These are phyloP conservation scores for Picus viridis DNA, from an alignment of 2,797 vertebrate species.

Conservation along the genomic window DNA sequence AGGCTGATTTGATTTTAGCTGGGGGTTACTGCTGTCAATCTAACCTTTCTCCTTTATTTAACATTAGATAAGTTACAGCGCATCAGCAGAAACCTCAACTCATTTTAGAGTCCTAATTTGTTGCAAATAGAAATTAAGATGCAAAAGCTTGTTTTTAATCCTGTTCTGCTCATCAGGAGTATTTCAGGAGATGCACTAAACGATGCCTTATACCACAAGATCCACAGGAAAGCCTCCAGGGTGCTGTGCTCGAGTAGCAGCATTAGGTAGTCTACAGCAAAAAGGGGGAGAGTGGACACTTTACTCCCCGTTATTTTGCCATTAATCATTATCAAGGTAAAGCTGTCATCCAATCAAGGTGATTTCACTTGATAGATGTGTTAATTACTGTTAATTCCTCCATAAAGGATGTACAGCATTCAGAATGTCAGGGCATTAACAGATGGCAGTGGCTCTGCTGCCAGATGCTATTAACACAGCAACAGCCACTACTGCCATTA, in stretches of 20 bases:
- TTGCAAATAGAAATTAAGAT: neutral
- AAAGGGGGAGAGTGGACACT: neutral
- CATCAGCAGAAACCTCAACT: neutral
- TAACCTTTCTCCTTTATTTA: neutral
- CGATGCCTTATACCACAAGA: neutral
- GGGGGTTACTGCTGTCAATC: neutral
- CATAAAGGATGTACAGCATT: neutral
- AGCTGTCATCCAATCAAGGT: constrained; percentile 43
- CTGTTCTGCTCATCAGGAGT: neutral
- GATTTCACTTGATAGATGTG: constrained; percentile 36
- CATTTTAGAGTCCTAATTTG: neutral
- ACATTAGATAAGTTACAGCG: neutral
- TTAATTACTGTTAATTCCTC: constrained; percentile 38
- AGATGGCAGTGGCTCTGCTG: constrained; percentile 28
- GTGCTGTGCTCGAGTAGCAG: neutral
- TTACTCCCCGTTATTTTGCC: neutral
- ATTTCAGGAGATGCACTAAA: neutral
- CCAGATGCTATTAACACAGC: constrained; percentile 41
- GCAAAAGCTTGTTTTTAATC: neutral
- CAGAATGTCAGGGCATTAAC: constrained; percentile 28
- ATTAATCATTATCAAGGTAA: constrained; percentile 32
- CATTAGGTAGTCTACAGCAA: neutral
- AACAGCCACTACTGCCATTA: constrained; percentile 19
- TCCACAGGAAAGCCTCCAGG: neutral
- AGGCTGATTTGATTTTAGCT: neutral